phyloP scores from a whole-genome alignment of 2,888 invertebrate genomes.

The Tachina grossa region DNA sequence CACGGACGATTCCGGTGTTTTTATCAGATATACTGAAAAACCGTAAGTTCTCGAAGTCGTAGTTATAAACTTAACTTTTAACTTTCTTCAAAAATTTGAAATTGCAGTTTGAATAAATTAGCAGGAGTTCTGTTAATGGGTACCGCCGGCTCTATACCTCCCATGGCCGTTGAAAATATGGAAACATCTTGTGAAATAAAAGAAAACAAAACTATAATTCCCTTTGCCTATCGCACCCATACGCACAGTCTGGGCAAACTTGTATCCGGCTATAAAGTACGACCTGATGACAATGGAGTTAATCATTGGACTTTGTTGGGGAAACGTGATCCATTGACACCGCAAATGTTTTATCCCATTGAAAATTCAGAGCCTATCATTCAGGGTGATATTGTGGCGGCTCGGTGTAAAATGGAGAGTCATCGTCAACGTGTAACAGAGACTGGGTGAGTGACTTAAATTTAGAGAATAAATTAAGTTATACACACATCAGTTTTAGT shows the following conservation, averaged over 20 bases:
- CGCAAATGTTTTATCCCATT: slow-evolving; percentile 97
- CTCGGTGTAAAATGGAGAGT: slow-evolving; percentile 96
- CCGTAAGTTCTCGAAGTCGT: slow-evolving; percentile 84
- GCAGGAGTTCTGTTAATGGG: slow-evolving; percentile 96
- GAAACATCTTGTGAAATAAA: slow-evolving; percentile 93
- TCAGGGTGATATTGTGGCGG: slow-evolving; percentile 90
- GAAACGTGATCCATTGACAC: slow-evolving; percentile 92
- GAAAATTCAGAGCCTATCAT: slow-evolving; percentile 85
- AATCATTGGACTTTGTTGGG: slow-evolving; percentile 93
- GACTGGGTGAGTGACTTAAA: slow-evolving; percentile 86
- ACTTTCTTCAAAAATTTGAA: slow-evolving; percentile 18
- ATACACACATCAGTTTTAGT: too few species aligned
- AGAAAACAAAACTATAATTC: slow-evolving; percentile 93
- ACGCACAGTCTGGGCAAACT: slow-evolving; percentile 94
- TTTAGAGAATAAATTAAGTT: neutral
- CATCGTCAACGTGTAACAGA: slow-evolving; percentile 85
- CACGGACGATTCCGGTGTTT: slow-evolving; percentile 93
- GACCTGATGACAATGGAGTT: slow-evolving; percentile 84
- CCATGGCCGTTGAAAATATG: slow-evolving; percentile 90
- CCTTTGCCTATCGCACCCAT: slow-evolving; percentile 97
- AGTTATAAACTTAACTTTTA: neutral
- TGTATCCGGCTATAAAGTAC: slow-evolving; percentile 92
- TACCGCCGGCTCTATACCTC: slow-evolving; percentile 91
- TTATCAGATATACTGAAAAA: slow-evolving; percentile 89
- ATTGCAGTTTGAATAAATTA: slow-evolving; percentile 89